Evolutionary conservation across 2,797 vertebrate genomes (phyloP), one percentile per base, ranked within the genome.

Genomic region (Meda fulgida): DNA sequence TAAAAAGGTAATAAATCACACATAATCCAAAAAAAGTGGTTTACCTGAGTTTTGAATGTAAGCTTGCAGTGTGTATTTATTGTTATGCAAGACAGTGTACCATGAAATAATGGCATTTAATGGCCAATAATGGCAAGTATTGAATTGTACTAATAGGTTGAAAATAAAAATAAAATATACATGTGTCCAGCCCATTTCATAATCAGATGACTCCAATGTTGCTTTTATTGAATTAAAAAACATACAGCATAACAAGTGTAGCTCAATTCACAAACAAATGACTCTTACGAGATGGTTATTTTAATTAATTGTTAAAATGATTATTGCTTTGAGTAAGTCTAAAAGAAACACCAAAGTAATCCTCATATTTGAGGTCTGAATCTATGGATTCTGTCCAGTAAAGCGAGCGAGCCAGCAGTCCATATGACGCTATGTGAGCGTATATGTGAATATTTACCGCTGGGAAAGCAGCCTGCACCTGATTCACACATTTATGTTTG

Each of bases 401-500:
- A 77, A 86, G 79, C 9, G 9, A 55, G 5, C n/a, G n/a, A 9
- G 19, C 29, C 23, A 70, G 53, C 58, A 21, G 16, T 51, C 21
- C 1, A 18, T 40, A 67, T 63, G 71, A 73, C 7, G 7, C 26
- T 19, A 23, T 70, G 63, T 31, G 7, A 65, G 63, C 3, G 1
- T 65, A 65, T 18, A 66, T 53, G 38, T 36, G 51, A 43, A 38
- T 73, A 26, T 53, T 34, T 78, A 43, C 46, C 5, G 16, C 36
- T 83, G 36, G 26, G 16, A 55, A 70, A 66, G 23, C 55, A 58
- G 10, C 48, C 26, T 66, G 80, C 43, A 75, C 76, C 76, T 83
- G 69, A 78, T 85, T 82, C 51, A 77, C 71, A 60, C 58, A 31
- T 65, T 78, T 46, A 23, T 63, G 71, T 78, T 79, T 63, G 51